Evolutionary conservation across 64 coral and sea anemone genomes (phyloP), one percentile per base, ranked within the genome.

Genomic region (Montipora capricornis): DNA sequence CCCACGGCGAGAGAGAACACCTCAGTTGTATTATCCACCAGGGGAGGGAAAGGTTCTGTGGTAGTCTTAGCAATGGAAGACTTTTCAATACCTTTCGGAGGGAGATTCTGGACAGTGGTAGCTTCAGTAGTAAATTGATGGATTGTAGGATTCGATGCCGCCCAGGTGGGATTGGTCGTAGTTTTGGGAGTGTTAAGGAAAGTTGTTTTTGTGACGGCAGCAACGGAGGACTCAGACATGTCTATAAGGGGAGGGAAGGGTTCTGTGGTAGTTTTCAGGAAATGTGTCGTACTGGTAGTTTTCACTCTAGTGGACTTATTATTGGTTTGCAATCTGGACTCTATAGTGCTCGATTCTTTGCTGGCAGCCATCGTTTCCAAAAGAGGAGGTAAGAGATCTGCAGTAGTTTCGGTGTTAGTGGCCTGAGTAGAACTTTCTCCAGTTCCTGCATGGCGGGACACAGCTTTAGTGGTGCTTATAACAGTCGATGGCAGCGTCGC

Each of bases 11-110:
- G 50, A 57, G 45, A 45, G 13, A 49, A 71, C 17, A 2, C 4
- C 20, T 71, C 46, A 49, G 44, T 49, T 0, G 46, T 50, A 29
- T 11, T 17, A 6, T 58, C 52, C 5, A 61, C 19, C 5, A 53
- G 17, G 79, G 79, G 50, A 57, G 75, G 75, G 4, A 78, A 46
- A 78, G 20, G 79, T 15, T 24, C 79, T 22, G 79, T 81, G 79
- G 79, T 60, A 37, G 52, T 22, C 26, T 57, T 10, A 1, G 51
- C 16, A 79, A 17, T 51, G 77, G 62, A 15, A 17, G 20, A 5
- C 5, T 58, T 50, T 57, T 58, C 37, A 47, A 20, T 82, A 11
- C 51, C 62, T 44, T 62, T 61, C 53, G 58, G 51, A 20, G 80
- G 16, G 53, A 11, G 62, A 10, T 10, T 55, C 10, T 55, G 5